These are phyloP conservation scores for Stichodactyla mertensii DNA, from an alignment of 64 coral and sea anemone genomes.

Conservation along the genomic window DNA sequence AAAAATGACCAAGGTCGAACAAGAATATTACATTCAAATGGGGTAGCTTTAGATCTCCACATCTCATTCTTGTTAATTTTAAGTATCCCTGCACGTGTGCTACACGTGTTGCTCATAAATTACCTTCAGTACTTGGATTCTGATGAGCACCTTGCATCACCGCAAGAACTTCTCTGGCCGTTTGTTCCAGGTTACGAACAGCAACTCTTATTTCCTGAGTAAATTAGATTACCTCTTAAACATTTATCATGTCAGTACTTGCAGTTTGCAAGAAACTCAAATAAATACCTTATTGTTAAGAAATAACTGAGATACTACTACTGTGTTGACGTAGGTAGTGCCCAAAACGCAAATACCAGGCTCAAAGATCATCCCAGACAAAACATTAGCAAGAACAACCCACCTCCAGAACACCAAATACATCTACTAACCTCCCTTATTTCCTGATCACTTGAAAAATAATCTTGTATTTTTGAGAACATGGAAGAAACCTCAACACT, in stretches of 20 bases:
- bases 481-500: conserved; percentile 12
- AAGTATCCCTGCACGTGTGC: too few relatives aligned
- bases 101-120: too few relatives aligned
- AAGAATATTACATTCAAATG: too few relatives aligned
- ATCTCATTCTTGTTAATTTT: too few relatives aligned
- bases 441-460: conserved; percentile 67
- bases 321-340: too few relatives aligned
- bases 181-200: conserved; percentile 70
- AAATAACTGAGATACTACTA: too few relatives aligned
- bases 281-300: too few relatives aligned
- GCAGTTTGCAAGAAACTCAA: neutral
- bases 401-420: neutral
- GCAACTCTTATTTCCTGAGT: conserved; percentile 65
- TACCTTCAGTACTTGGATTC: conserved; percentile 63
- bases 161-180: conserved; percentile 74
- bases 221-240: neutral
- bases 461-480: conserved; percentile 59
- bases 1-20: too few relatives aligned
- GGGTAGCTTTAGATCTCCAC: too few relatives aligned
- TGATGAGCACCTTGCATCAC: conserved; percentile 88
- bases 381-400: neutral
- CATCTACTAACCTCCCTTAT: conserved; percentile 64
- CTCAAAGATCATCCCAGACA: neutral
- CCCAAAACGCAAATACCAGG: neutral
- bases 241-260: neutral